Conservation (phyloP, 2,113 vertebrate species). For the Lophotis ruficrista region DNA sequence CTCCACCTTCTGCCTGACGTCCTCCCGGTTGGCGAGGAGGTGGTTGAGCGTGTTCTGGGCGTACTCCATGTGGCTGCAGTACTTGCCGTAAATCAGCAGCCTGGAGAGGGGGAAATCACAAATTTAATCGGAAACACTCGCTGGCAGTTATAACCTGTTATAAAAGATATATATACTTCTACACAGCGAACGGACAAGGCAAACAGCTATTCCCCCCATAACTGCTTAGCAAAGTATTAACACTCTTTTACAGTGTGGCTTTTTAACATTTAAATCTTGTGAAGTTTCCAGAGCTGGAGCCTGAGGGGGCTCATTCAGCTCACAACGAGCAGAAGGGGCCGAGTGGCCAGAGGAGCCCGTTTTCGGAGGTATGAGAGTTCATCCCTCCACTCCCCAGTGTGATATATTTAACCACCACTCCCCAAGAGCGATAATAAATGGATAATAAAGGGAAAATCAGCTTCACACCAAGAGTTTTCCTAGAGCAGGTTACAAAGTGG, state of each 20-base stretch:
- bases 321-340: not conserved
- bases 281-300: not conserved
- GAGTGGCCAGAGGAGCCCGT: fast-evolving
- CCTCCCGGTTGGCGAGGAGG: conserved; percentile 88
- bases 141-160: not conserved
- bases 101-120: conserved; percentile 65
- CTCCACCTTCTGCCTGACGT: conserved; percentile 92
- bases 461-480: not conserved
- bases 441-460: not conserved
- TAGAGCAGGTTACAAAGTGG: not conserved
- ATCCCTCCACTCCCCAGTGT: fast-evolving
- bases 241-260: not conserved
- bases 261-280: not conserved
- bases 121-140: not conserved
- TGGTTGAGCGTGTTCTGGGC: conserved; percentile 94
- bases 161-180: not conserved
- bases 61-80: conserved; percentile 96
- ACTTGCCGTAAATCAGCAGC: conserved; percentile 94
- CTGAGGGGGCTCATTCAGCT: not conserved
- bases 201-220: not conserved
- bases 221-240: not conserved
- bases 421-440: not conserved
- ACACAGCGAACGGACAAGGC: not conserved
- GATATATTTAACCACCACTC: not conserved
- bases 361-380: not conserved